Percentiles rank a stretch among this genome's conserved stretches.
These are phyloP conservation scores for Antigone vipio DNA, from an alignment of 2,113 vertebrate genomes.

Conservation along the genomic window DNA sequence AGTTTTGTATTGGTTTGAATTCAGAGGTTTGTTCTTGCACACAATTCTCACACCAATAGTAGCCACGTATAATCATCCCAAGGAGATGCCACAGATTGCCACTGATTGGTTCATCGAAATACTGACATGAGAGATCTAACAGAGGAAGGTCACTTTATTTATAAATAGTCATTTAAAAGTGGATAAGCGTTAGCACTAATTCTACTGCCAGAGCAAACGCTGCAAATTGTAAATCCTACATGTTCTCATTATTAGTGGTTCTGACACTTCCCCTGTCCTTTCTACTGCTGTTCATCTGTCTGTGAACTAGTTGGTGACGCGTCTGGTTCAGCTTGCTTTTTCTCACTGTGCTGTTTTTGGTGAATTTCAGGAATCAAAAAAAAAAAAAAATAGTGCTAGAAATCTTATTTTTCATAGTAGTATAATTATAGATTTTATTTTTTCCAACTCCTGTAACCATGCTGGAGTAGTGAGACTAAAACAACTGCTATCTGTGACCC, in stretches of 20 bases:
- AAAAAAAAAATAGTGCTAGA: background rate
- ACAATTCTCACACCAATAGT: background rate
- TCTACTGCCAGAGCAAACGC: background rate
- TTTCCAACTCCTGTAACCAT: background rate
- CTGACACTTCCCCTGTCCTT: background rate
- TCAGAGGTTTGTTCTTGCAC: background rate
- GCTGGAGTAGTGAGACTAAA: background rate
- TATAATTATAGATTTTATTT: background rate
- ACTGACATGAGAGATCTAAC: background rate
- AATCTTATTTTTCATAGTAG: background rate
- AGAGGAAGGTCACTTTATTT: background rate
- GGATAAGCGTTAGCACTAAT: background rate
- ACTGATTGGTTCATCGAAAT: background rate
- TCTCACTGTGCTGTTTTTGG: background rate
- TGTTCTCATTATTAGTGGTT: background rate
- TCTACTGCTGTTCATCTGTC: background rate
- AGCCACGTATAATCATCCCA: background rate
- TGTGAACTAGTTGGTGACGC: background rate
- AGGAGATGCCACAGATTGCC: background rate
- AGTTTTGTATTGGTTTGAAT: background rate
- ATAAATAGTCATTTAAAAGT: background rate
- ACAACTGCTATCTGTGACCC: background rate
- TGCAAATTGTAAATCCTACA: background rate
- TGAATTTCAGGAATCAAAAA: background rate
- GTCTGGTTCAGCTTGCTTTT: background rate